Base-by-base conservation (phyloP, 2,888 invertebrate species). In the Nemotelus nigrinus region DNA sequence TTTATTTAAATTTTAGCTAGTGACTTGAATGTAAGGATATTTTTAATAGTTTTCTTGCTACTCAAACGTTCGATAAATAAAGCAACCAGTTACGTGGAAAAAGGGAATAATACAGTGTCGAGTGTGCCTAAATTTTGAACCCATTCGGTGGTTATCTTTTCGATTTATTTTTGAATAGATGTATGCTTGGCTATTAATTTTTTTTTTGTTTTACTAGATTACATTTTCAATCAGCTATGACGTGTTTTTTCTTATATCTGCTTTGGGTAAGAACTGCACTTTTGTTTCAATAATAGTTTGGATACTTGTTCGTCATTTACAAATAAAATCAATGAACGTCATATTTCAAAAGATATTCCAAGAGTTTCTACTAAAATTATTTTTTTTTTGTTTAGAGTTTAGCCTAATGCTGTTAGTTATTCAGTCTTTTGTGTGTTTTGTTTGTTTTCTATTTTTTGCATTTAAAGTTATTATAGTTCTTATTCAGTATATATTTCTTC, bases 101-200 rank as follows among this genome's bases (percentile, higher is more conserved):
- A 25, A 25, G 25, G 25, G 25, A 25, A 25, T 63, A 63, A 53
- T 10, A 10, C 2, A 67, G 67, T 64, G 41, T 79, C 58, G 58
- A 55, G 63, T 64, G 44, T 71, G 58, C 72, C 68, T 58, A 64
- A 48, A 45, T 79, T 78, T 78, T 79, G 79, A 79, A 79, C 79
- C 77, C 79, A 79, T 75, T 79, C 79, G 79, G 79, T 79, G 79
- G 79, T 79, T 70, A 77, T 77, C 77, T 70, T 70, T 77, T 74
- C 53, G 43, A n/a, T 47, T 74, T 63, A 25, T 6, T 41, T 63
- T 74, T 60, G 3, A 53, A 63, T 60, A 41, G 41, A 8, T 60
- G 48, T 48, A 64, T 50, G 25, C 50, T 75, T 48, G 63, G 48
- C 64, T 48, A 39, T 45, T n/a, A 10, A 65, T 65, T 44, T 44